A percentile compares a stretch with the other conserved stretches of the same genome.
Conservation (phyloP, 2,113 vertebrate species). For the Lampris megalopsis region DNA sequence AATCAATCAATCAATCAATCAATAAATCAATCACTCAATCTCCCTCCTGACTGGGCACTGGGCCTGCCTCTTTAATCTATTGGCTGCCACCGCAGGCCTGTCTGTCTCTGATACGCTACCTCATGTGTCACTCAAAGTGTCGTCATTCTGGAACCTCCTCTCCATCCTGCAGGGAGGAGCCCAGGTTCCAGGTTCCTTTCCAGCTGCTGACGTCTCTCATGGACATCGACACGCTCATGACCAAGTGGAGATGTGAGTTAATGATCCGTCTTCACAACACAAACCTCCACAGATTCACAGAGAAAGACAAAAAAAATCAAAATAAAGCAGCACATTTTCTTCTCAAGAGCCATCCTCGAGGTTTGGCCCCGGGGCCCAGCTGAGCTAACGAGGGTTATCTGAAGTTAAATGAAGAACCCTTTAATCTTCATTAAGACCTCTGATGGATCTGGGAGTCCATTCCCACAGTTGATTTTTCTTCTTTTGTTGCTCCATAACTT, state of each 20-base stretch:
- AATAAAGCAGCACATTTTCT: not conserved
- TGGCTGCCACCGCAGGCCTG: not conserved
- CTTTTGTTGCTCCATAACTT: not conserved
- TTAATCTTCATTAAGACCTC: not conserved
- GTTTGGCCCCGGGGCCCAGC: constrained; percentile 6
- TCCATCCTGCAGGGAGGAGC: constrained; percentile 87
- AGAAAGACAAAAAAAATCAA: not conserved
- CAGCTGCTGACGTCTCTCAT: constrained; percentile 94
- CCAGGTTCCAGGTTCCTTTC: constrained; percentile 96
- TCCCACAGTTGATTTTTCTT: constrained; percentile 4
- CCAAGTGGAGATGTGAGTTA: constrained; percentile 97
- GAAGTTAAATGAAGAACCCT: constrained; percentile 13
- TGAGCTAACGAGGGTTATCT: constrained; percentile 7
- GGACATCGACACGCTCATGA: constrained; percentile 95
- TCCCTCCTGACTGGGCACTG: too few relatives aligned
- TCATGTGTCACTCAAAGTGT: not conserved
- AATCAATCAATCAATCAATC: too few relatives aligned
- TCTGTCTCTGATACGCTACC: not conserved
- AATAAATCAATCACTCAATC: too few relatives aligned
- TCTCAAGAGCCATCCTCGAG: not conserved
- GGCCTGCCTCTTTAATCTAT: too few relatives aligned
- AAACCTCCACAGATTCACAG: not conserved
- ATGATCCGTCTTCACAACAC: not conserved
- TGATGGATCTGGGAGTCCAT: constrained; percentile 16
- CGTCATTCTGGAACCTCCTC: not conserved